Base-by-base conservation (phyloP, 2,797 vertebrate species). In the Petrocephalus schoutedeni region DNA sequence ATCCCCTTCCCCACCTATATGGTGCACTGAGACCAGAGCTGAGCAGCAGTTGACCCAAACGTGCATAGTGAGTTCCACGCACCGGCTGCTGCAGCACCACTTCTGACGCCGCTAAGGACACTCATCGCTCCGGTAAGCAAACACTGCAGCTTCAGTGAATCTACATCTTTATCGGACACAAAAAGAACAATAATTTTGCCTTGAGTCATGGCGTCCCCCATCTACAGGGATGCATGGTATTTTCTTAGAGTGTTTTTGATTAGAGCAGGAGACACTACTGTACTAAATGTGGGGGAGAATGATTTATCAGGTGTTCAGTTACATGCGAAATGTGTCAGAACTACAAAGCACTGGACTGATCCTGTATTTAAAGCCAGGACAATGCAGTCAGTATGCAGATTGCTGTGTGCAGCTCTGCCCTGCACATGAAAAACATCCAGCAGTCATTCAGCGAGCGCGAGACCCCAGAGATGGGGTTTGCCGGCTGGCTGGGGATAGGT, bases 1-100 rank as follows among this genome's bases (percentile, higher is more conserved):
- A 88, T 88, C 87, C 61, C 32, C 53, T 74, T 67, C 19, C 19
- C 3, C 16, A 3, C 57, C 10, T 88, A 88, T 57, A 88, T 71
- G 58, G 32, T 41, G 83, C 57, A 4, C 6, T 71, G 82, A 28
- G 57, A 54, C 12, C 51, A 53, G 49, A 3, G 12, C 58, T 21
- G 16, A 71, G 21, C 41, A 88, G 51, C 19, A 41, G 53, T 19
- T 28, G 32, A 2, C n/a, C 87, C 28, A 41, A 2, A 57, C 67
- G 59, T 85, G 58, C 82, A 71, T 28, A 67, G 58, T 16, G 10
- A 45, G 45, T 21, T 64, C 9, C 19, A 61, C 58, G 3, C 16
- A 59, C 49, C 59, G 59, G 36, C n/a, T 59, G n/a, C n/a, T 21
- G 14, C 80, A 85, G 28, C 71, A 54, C 32, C 32, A 59, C 56